Evolutionary conservation across 2,797 vertebrate species (phyloP), one percentile per base, ranked within the genome.

Genomic region (Myotis myotis): DNA sequence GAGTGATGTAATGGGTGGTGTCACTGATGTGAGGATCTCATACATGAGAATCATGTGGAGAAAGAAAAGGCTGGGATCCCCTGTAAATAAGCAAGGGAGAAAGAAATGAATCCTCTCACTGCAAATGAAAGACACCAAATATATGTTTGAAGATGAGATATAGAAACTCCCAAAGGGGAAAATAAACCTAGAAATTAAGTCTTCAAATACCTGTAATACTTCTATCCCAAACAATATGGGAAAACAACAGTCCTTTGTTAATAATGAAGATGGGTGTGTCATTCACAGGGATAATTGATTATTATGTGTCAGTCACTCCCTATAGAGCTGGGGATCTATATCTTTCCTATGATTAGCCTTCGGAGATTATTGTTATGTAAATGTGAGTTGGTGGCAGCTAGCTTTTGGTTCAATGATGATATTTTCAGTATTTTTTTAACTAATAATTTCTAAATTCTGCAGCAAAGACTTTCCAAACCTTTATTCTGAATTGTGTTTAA

Each of bases 351-450:
- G 28, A 86, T 3, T 9, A 95, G 86, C 53, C 60, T 95, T 93
- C n/a, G 20, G 75, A 87, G 49, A 93, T 22, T 72, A 60, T 93
- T 89, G 79, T 86, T 94, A 93, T 28, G 41, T 91, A 96, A 95
- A 41, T 88, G 44, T 87, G 93, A 57, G 64, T 76, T 76, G 94
- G 28, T 86, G 41, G 84, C 47, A 72, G 23, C 47, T 94, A 78
- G 74, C 53, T 96, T 95, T 88, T 55, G 75, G 25, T 64, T 96
- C 87, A 38, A 9, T 86, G 30, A 82, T 8, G 89, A n/a, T 62
- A 51, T 47, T 95, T 91, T 85, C 85, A 94, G 66, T n/a, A 60
- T 96, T 78, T 96, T 96, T 41, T 78, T 76, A 15, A 89, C 62
- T 95, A 76, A 74, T 79, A 75, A 92, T 93, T 93, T 85, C 41